Evolutionary conservation across 2,797 vertebrate genomes (phyloP).

Genomic region (Hydrophis major): DNA sequence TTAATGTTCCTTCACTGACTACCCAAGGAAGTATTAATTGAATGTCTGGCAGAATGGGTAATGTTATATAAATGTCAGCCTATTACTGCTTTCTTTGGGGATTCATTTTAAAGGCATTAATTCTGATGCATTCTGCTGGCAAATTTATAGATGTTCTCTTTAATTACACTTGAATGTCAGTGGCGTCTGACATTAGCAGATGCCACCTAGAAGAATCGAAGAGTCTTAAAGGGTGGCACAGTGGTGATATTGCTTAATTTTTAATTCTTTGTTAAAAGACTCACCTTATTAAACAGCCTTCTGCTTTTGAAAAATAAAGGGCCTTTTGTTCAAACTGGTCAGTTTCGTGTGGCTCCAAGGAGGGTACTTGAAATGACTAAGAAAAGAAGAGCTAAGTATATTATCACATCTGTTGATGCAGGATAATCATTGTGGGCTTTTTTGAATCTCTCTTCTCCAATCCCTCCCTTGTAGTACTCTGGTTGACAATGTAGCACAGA

Average conservation of each 20-base stretch:
- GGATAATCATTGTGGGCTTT: not conserved
- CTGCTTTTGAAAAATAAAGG: not conserved
- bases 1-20: constrained; percentile 47
- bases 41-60: constrained; percentile 51
- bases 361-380: not conserved
- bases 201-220: not conserved
- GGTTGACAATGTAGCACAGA: not conserved
- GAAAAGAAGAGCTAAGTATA: not conserved
- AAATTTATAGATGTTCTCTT: constrained; percentile 5
- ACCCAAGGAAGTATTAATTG: constrained; percentile 47
- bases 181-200: not conserved
- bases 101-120: constrained; percentile 58
- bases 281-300: not conserved
- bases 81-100: constrained; percentile 52
- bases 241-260: not conserved
- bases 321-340: not conserved
- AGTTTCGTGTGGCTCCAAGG: not conserved
- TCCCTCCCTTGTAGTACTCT: not conserved
- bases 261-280: not conserved
- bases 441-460: not conserved
- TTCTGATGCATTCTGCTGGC: constrained; percentile 36
- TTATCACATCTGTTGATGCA: not conserved
- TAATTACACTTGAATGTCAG: constrained; percentile 30
- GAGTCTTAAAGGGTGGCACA: not conserved
- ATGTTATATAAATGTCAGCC: constrained; percentile 61